Conservation (phyloP, 1,140 invertebrate genomes). For the Drosophila sturtevanti region DNA sequence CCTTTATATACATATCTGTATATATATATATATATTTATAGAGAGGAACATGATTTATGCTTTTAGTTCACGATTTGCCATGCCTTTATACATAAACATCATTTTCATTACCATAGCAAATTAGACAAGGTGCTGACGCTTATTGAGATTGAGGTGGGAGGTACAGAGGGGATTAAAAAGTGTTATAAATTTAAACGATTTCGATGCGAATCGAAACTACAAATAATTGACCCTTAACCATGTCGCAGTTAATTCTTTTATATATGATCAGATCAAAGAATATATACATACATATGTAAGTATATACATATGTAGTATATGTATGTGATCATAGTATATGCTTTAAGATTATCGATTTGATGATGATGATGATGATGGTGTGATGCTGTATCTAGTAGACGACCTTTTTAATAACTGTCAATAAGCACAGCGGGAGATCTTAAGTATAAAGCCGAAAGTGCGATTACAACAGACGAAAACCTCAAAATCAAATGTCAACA, state of each 20-base stretch:
- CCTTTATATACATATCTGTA: not conserved
- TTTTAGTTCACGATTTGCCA: conserved; percentile 61
- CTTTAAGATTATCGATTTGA: not conserved
- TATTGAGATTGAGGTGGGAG: conserved; percentile 53
- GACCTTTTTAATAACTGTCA: conserved; percentile 58
- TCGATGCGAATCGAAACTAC: conserved; percentile 24
- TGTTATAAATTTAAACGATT: conserved; percentile 57
- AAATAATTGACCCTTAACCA: conserved; percentile 17
- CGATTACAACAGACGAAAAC: conserved; percentile 46
- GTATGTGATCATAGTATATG: not conserved
- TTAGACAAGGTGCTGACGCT: conserved; percentile 81
- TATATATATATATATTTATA: conserved; percentile 45
- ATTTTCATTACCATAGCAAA: conserved; percentile 82
- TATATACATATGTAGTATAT: too few species aligned
- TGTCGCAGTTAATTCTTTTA: conserved; percentile 15
- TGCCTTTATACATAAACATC: conserved; percentile 65
- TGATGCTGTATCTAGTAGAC: not conserved
- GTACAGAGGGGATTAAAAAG: conserved; percentile 35
- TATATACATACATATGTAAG: too few species aligned
- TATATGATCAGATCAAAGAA: conserved; percentile 39
- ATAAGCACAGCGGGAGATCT: conserved; percentile 54
- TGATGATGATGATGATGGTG: too few species aligned
- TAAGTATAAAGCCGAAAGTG: conserved; percentile 34
- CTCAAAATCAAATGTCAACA: conserved; percentile 71
- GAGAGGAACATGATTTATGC: conserved; percentile 70